Base-by-base conservation (phyloP, 2,888 invertebrate species). In the Polydesmus complanatus region DNA sequence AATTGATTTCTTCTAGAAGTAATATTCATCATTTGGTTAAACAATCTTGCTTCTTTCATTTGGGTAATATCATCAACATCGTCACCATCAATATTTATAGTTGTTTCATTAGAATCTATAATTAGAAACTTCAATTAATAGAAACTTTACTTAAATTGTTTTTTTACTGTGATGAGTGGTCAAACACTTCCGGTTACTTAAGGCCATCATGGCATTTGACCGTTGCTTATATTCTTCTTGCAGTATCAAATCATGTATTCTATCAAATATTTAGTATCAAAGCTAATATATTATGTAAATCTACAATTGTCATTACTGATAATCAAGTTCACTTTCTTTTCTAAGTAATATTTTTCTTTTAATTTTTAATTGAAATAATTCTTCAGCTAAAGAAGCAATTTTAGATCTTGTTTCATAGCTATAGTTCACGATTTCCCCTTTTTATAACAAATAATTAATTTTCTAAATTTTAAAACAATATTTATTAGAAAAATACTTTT, bases 321-420 rank as follows among this genome's bases (percentile, higher is more conserved):
- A 60, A 21, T 37, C 53, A 5, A 61, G 23, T 60, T 61, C 61
- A 37, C 57, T 61, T 25, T 57, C 58, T 59, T 59, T 58, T 47
- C 57, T 3, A 21, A 61, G 48, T 52, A 60, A 27, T n/a, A 37
- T 60, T 22, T 27, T 62, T 11, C 52, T 62, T 27, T 58, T 21
- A 5, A 47, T 11, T 23, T 59, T 48, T 21, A 61, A 21, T 3
- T 48, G 50, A 51, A 60, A 61, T n/a, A 61, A 25, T 37, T 61
- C 58, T 58, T 61, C 61, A 18, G 62, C 27, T 11, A 58, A 23
- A 25, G 27, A 26, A 2, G 58, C 61, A 8, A 61, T 61, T 37
- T 53, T 62, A 18, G 27, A 27, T 18, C 25, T 27, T 3, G 27
- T 14, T 27, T 52, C 53, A 19, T 50, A 25, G n/a, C 23, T 59